A percentile compares a stretch with the other conserved stretches of the same genome.
Conservation (phyloP, 2,113 vertebrate genomes). For the Mustelus asterias region DNA sequence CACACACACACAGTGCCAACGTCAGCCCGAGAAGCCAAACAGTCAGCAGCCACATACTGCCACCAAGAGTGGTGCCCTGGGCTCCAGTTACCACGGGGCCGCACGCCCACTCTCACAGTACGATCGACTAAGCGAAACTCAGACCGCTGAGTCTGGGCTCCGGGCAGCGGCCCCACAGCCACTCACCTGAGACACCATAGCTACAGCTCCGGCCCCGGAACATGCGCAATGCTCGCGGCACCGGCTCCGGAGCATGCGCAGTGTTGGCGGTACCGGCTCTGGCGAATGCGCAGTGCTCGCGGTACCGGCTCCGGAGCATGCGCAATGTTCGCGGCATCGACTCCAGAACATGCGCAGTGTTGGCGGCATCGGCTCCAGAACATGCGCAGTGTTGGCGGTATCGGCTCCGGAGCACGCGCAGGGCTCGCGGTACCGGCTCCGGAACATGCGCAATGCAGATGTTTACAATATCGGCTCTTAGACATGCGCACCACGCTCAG, state of each 20-base stretch:
- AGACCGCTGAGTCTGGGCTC: neutral
- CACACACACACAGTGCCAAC: neutral
- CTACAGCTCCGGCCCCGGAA: neutral
- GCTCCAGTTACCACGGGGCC: neutral
- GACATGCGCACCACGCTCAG: no score
- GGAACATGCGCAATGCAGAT: no score
- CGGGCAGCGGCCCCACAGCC: neutral
- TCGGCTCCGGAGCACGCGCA: no score
- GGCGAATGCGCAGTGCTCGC: neutral
- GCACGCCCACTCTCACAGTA: neutral
- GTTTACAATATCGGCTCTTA: no score
- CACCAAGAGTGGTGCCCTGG: neutral
- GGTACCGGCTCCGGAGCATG: no score
- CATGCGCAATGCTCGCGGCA: neutral
- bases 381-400: neutral
- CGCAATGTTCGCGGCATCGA: no score
- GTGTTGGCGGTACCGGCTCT: no score
- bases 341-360: neutral
- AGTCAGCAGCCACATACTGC: no score
- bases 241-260: no score
- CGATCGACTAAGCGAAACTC: no score
- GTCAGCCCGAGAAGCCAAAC: neutral
- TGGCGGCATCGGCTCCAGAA: neutral
- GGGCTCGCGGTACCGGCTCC: no score
- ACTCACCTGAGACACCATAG: constrained; percentile 23